Conservation (phyloP, 2,888 invertebrate genomes). For the Dryocosmus kuriphilus region DNA sequence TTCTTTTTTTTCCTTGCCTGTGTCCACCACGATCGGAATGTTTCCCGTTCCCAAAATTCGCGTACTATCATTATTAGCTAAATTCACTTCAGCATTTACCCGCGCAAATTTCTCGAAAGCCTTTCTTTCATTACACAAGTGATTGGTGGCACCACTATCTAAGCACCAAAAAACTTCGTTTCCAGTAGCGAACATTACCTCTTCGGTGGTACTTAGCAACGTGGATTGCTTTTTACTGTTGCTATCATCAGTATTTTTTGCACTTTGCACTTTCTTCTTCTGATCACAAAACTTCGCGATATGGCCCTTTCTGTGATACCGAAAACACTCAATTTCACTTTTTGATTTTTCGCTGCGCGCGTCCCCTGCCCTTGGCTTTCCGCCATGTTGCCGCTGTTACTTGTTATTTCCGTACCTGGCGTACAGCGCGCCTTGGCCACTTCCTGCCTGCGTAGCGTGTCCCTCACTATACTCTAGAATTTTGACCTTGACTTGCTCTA, state of each 20-base stretch:
- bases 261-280: neutral
- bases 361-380: no score
- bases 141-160: constrained; percentile 49
- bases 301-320: no score
- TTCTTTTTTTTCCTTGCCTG: constrained; percentile 13
- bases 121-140: constrained; percentile 43
- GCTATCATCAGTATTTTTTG: neutral
- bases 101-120: no score
- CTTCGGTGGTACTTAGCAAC: neutral
- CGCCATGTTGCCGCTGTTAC: no score
- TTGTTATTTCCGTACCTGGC: neutral
- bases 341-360: no score
- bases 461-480: no score
- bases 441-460: no score
- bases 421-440: neutral
- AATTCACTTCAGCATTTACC: constrained; percentile 41
- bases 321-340: no score
- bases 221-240: neutral
- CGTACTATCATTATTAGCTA: constrained; percentile 45
- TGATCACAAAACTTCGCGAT: neutral
- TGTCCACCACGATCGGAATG: constrained; percentile 34
- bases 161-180: constrained; percentile 45
- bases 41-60: constrained; percentile 47
- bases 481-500: no score
- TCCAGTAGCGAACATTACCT: no score